Evolutionary conservation across 2,797 vertebrate species (phyloP), one percentile per base, ranked within the genome.

Genomic region (Rhyacichthys aspro): DNA sequence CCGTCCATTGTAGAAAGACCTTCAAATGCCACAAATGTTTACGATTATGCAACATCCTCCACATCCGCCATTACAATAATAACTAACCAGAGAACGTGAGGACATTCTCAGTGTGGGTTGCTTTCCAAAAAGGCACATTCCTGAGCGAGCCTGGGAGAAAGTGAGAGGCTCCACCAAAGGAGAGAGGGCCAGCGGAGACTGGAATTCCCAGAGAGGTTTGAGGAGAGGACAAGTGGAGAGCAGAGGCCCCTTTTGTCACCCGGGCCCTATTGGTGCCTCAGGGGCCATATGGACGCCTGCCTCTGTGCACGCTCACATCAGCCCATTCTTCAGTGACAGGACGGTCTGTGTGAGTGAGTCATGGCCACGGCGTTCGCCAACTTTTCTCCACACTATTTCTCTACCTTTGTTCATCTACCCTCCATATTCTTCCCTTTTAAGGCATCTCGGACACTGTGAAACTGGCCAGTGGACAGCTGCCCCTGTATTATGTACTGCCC

Each of bases 231-330:
- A 55, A 69, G 67, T 57, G 73, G 46, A 69, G 70, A 70, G 78
- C 60, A 17, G 78, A 79, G 84, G 81, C 79, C 81, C 53, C 67
- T 81, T 76, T 72, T 91, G 78, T 88, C 86, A 86, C 75, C 41
- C 56, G 33, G 70, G 59, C 71, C 87, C 77, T 47, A 36, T 73
- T 70, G 85, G 77, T 84, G 32, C 72, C 72, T 77, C 74, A 17
- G 82, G 75, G 74, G 85, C 83, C 69, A 72, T 66, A 86, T 67
- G 81, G 80, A 72, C 70, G 59, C 72, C 72, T 85, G 82, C 88
- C 81, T 88, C 74, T 70, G 73, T 77, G 58, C 61, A 74, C 62
- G 36, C 87, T 69, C 81, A 83, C 88, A 81, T 81, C 68, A 81
- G 82, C 67, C 78, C 74, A 79, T 76, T 81, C 73, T 73, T 74